phyloP scores from a whole-genome alignment of 2,797 vertebrate species.

The Phyllotis vaccarum region DNA sequence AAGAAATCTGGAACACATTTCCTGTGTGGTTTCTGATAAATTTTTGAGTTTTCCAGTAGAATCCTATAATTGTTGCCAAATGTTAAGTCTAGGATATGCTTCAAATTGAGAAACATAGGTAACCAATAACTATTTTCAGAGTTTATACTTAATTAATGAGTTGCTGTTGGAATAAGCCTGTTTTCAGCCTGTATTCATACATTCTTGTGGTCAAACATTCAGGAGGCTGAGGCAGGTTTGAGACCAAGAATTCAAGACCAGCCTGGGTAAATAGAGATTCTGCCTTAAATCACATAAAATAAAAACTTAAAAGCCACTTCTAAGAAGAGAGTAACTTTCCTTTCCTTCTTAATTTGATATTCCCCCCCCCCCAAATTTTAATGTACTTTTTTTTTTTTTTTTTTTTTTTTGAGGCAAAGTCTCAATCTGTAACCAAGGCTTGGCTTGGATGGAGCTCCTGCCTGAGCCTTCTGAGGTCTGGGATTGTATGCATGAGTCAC shows the following conservation, averaged over 20 bases:
- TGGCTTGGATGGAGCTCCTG: neutral
- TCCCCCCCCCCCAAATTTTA: neutral
- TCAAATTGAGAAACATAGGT: neutral
- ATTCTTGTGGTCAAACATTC: neutral
- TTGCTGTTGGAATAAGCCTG: neutral
- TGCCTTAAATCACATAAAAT: neutral
- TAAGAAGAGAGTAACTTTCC: slow-evolving; percentile 11
- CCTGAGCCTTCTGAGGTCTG: neutral
- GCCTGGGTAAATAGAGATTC: neutral
- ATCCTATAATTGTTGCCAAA: neutral
- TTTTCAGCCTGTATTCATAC: neutral
- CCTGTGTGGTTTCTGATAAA: neutral
- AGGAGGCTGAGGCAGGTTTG: neutral
- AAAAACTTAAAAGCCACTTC: neutral
- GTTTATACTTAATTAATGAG: slow-evolving; percentile 28
- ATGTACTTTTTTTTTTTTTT: neutral
- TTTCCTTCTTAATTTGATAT: slow-evolving; percentile 45
- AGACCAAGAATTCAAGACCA: neutral
- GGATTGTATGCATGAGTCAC: neutral
- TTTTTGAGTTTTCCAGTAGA: neutral
- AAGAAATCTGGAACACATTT: neutral
- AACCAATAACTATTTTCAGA: neutral
- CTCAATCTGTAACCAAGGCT: neutral
- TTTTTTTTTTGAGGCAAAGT: neutral
- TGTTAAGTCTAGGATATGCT: neutral